Evolutionary conservation across 2,888 invertebrate genomes (phyloP).

Genomic region (Dexiosoma caninum): DNA sequence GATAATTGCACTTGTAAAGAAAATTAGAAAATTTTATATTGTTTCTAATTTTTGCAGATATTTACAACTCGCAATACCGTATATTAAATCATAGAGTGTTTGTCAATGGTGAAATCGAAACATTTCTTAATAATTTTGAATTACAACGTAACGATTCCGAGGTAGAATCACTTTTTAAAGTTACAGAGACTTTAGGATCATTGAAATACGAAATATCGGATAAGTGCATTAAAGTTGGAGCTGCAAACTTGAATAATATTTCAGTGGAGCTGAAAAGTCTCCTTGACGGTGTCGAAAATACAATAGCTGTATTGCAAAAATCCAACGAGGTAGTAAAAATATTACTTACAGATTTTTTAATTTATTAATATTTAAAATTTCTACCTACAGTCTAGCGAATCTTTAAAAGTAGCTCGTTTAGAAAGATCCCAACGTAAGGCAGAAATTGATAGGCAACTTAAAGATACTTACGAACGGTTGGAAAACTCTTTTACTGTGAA

Average conservation of each 20-base stretch:
- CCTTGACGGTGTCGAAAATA: constrained; percentile 65
- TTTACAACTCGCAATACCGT: constrained; percentile 89
- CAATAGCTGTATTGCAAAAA: constrained; percentile 9
- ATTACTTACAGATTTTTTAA: background rate
- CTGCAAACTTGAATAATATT: constrained; percentile 66
- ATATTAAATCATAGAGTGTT: constrained; percentile 93
- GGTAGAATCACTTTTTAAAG: constrained; percentile 86
- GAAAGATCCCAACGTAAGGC: constrained; percentile 83
- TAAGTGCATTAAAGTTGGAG: constrained; percentile 81
- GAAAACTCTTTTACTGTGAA: constrained; percentile 88
- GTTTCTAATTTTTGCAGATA: constrained; percentile 80
- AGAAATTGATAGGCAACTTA: constrained; percentile 87
- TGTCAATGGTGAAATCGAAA: constrained; percentile 90
- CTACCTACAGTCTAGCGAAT: constrained; percentile 63
- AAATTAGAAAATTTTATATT: background rate
- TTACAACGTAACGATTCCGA: constrained; percentile 87
- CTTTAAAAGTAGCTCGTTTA: constrained; percentile 73
- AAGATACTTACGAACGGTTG: constrained; percentile 85
- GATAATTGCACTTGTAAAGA: background rate
- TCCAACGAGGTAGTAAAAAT: constrained; percentile 7
- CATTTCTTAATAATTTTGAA: constrained; percentile 91
- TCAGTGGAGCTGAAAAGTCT: constrained; percentile 65
- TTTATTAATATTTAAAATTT: background rate
- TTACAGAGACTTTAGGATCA: constrained; percentile 87
- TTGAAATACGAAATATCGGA: constrained; percentile 86